Base-by-base conservation (phyloP, 2,113 vertebrate genomes). In the Cercopithecus mona region DNA sequence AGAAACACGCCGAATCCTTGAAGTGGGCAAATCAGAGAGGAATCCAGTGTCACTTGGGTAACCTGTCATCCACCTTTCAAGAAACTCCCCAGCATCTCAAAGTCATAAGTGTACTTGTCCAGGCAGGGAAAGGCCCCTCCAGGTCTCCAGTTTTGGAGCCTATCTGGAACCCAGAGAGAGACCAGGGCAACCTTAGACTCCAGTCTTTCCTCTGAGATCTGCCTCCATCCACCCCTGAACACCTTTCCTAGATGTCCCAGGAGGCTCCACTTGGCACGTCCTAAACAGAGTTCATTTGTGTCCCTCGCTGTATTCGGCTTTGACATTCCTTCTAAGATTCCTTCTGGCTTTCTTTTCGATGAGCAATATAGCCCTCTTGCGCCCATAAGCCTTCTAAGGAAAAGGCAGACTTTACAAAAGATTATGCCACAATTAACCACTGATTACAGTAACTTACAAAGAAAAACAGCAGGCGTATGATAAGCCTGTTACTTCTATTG, bases 241-340 rank as follows among this genome's bases (percentile, higher is more conserved):
- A 52, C 23, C 40, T 40, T 40, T 16, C 35, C 50, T 52, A 17
- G 20, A 12, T 13, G 30, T 61, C 84, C 61, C 52, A 17, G 70
- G 76, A 52, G n/a, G 38, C 80, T 59, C 50, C 52, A 0, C 32
- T 45, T 61, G 55, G 50, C 43, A 1, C 4, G 23, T 70, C 48
- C 81, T 80, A 7, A 38, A 18, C 4, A 45, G 20, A 68, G 30
- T 55, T 18, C 57, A 30, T 6, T 55, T 0, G 20, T 2, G 0
- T 16, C 43, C 22, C 70, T 57, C 0, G 0, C 93, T 12, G 1
- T 32, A 32, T 6, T 27, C 30, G 0, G 2, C 32, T 64, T 78
- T 57, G 27, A 5, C 40, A 35, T n/a, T 32, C 55, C 73, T 72
- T 38, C 43, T 57, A 38, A 83, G 72, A 45, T 27, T 18, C 85